phyloP scores from a whole-genome alignment of 2,888 invertebrate species.

The Thelaira solivaga region DNA sequence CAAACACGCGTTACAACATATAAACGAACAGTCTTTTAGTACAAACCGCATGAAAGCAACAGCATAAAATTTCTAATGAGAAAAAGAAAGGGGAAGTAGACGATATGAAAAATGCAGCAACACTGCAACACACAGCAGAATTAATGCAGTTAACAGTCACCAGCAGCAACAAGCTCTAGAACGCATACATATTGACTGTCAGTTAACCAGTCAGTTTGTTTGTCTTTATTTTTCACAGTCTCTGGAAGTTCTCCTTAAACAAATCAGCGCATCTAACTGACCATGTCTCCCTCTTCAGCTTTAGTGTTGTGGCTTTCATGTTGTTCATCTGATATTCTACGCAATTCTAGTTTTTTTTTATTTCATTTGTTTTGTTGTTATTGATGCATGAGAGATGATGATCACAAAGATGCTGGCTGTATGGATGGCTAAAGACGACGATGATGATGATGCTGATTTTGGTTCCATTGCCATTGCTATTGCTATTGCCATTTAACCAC shows the following conservation, averaged over 20 bases:
- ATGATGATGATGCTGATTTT: too few species aligned
- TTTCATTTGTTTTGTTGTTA: too few species aligned
- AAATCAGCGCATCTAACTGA: background rate
- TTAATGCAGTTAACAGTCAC: too few species aligned
- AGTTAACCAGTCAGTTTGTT: background rate
- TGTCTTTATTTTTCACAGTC: background rate
- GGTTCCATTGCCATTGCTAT: conserved; percentile 30
- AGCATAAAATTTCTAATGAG: background rate
- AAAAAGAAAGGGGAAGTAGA: conserved; percentile 21
- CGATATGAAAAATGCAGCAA: conserved; percentile 44
- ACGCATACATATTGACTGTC: background rate
- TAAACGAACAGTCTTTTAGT: conserved; percentile 17
- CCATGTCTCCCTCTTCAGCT: background rate
- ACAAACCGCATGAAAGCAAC: background rate
- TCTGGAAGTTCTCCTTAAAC: background rate
- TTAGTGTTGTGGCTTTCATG: background rate
- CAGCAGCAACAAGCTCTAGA: conserved; percentile 8
- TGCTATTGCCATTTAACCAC: conserved; percentile 36
- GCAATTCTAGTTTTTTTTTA: conserved; percentile 58
- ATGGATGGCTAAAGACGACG: conserved; percentile 31
- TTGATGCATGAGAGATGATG: conserved; percentile 63
- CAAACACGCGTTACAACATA: conserved; percentile 54
- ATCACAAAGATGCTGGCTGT: conserved; percentile 40
- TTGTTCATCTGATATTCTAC: conserved; percentile 43
- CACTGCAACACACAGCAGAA: background rate